Percentiles rank a stretch among this genome's conserved stretches.
phyloP scores from a whole-genome alignment of 1,140 invertebrate genomes.

The Harpegnathos saltator region DNA sequence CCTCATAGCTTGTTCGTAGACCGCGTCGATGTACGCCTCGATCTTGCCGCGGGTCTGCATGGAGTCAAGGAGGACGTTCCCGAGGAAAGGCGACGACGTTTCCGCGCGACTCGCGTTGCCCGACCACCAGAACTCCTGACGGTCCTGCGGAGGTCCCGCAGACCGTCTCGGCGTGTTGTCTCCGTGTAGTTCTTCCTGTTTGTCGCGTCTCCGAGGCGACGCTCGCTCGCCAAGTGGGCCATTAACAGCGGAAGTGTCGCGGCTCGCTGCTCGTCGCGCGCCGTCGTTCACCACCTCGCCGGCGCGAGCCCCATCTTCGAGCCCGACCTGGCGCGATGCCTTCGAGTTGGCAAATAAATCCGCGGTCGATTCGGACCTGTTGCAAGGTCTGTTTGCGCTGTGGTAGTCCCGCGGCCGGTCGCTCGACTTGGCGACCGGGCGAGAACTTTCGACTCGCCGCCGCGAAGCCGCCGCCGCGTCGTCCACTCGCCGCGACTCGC shows the following conservation, averaged over 20 bases:
- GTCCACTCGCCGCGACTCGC: conserved; percentile 77
- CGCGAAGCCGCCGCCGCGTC: neutral
- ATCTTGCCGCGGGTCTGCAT: conserved; percentile 2
- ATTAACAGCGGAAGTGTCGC: conserved; percentile 35
- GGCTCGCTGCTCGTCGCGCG: conserved; percentile 2
- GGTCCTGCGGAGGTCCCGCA: neutral
- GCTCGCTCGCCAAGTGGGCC: conserved; percentile 22
- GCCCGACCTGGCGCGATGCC: conserved; percentile 53
- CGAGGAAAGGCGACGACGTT: neutral
- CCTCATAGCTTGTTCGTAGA: neutral
- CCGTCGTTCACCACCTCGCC: neutral
- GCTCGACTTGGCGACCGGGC: conserved; percentile 65
- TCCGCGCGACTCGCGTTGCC: neutral
- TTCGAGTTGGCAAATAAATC: conserved; percentile 41
- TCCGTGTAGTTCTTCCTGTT: neutral
- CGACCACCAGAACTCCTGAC: neutral
- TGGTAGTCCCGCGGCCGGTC: neutral
- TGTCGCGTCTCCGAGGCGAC: no score
- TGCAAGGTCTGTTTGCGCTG: conserved; percentile 54
- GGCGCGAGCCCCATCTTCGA: neutral
- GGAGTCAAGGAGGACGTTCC: neutral
- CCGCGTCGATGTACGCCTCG: conserved; percentile 20
- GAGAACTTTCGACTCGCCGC: conserved; percentile 47
- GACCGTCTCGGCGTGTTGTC: neutral
- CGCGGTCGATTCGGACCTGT: conserved; percentile 58